Evolutionary conservation across 2,888 invertebrate genomes (phyloP).

Genomic region (Venustoraphidia nigricollis): DNA sequence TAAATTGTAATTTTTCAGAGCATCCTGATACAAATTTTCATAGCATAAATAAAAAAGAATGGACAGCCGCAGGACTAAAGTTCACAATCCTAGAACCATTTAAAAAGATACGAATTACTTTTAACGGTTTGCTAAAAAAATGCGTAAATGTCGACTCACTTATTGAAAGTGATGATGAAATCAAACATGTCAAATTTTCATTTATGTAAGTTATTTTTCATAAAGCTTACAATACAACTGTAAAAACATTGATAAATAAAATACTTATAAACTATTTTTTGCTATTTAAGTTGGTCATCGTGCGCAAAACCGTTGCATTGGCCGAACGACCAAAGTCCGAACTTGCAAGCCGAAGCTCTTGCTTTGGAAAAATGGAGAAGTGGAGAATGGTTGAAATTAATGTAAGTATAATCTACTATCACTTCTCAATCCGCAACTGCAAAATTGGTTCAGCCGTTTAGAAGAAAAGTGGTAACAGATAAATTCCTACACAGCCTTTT

Average conservation of each 20-base stretch:
- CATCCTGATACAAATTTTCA: constrained; percentile 35
- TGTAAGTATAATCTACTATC: no score
- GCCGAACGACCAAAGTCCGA: constrained; percentile 38
- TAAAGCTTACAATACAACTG: background rate
- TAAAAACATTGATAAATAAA: background rate
- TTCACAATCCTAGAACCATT: constrained; percentile 46
- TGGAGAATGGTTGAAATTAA: constrained; percentile 34
- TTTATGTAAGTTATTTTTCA: constrained; percentile 36
- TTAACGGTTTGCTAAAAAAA: constrained; percentile 49
- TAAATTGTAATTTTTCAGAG: constrained; percentile 21
- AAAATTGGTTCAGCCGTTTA: no score
- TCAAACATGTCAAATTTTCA: constrained; percentile 35
- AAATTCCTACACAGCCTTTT: no score
- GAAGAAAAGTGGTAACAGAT: no score
- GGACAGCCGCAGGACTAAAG: constrained; percentile 42
- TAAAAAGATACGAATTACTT: constrained; percentile 44
- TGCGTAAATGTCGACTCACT: constrained; percentile 21
- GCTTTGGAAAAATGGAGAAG: constrained; percentile 41
- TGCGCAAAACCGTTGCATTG: constrained; percentile 30
- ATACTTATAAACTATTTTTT: background rate
- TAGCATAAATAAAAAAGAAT: constrained; percentile 30
- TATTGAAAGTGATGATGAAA: constrained; percentile 20
- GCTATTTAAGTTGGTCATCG: constrained; percentile 36
- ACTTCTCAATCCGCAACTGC: no score
- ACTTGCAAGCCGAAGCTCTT: constrained; percentile 36